A percentile compares a stretch with the other conserved stretches of the same genome.
These are phyloP conservation scores for Sphaerodactylus townsendi DNA, from an alignment of 2,113 vertebrate genomes.

Conservation along the genomic window DNA sequence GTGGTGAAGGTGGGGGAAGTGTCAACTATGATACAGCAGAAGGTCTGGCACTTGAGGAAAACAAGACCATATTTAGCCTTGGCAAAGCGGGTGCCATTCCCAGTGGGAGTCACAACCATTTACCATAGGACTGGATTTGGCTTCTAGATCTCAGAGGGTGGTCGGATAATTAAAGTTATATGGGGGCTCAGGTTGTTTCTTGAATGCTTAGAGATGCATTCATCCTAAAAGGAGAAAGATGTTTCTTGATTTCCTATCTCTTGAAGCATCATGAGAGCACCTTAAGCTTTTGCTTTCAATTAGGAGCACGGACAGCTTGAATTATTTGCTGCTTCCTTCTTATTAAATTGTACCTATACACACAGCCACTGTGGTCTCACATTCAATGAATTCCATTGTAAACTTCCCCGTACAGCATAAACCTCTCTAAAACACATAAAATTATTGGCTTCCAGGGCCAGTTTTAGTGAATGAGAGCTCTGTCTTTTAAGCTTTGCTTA, in stretches of 20 bases:
- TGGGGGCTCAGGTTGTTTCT: constrained; percentile 36
- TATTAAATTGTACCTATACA: constrained; percentile 58
- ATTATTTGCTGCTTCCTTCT: constrained; percentile 63
- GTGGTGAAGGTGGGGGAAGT: constrained; percentile 26
- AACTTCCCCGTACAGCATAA: constrained; percentile 65
- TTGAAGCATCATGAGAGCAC: constrained; percentile 13
- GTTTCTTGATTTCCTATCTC: constrained; percentile 32
- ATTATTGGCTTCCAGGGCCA: constrained; percentile 68
- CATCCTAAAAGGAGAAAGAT: constrained; percentile 8
- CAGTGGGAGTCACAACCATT: constrained; percentile 54
- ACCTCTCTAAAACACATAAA: constrained; percentile 65
- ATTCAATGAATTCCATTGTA: constrained; percentile 67
- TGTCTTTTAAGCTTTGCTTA: constrained; percentile 66
- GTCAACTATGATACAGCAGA: constrained; percentile 39
- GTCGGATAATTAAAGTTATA: constrained; percentile 63
- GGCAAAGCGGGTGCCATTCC: constrained; percentile 53
- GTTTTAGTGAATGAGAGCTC: constrained; percentile 59
- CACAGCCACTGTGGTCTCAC: constrained; percentile 59
- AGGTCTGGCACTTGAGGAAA: constrained; percentile 27
- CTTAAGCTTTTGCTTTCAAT: constrained; percentile 50
- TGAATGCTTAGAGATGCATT: constrained; percentile 47
- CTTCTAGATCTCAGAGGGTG: constrained; percentile 63
- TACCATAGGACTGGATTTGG: constrained; percentile 47
- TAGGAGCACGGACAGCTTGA: constrained; percentile 56
- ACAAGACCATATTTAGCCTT: constrained; percentile 58